A percentile compares a stretch with the other conserved stretches of the same genome.
Evolutionary conservation across 2,797 vertebrate genomes (phyloP).

Genomic region (Sardinella longiceps): DNA sequence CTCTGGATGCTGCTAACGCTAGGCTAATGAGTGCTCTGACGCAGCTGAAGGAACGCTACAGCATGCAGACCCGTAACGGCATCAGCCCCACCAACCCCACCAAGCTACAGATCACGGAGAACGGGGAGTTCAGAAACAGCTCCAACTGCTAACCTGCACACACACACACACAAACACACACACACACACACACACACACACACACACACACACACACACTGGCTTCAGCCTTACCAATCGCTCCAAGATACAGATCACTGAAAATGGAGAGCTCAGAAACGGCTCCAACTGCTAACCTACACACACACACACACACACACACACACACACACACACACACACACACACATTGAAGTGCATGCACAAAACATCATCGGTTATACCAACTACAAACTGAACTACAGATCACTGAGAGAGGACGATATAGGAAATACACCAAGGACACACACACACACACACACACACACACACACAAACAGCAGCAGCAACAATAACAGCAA

Average conservation of each 20-base stretch:
- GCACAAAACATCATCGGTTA: background rate
- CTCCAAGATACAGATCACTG: too few species aligned
- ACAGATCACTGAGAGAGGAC: conserved; percentile 84
- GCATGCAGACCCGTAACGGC: conserved; percentile 97
- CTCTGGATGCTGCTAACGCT: conserved; percentile 93
- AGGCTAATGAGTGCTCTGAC: conserved; percentile 96
- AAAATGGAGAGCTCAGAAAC: too few species aligned
- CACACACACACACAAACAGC: conserved; percentile 69
- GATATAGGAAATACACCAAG: conserved; percentile 99
- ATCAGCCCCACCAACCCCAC: conserved; percentile 98
- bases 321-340: background rate
- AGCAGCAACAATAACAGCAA: background rate
- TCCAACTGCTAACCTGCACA: conserved; percentile 88
- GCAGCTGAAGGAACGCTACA: conserved; percentile 99
- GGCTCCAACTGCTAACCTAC: background rate
- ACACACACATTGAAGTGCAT: background rate
- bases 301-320: too few species aligned
- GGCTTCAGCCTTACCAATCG: too few species aligned
- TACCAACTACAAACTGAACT: conserved; percentile 62
- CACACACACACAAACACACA: conserved; percentile 13
- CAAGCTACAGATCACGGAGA: conserved; percentile 97
- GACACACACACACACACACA: conserved; percentile 52
- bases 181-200: conserved; percentile 27
- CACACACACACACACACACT: background rate
- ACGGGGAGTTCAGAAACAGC: conserved; percentile 97